These are phyloP conservation scores for Chaetodon auriga DNA, from an alignment of 2,113 vertebrate species.

Conservation along the genomic window DNA sequence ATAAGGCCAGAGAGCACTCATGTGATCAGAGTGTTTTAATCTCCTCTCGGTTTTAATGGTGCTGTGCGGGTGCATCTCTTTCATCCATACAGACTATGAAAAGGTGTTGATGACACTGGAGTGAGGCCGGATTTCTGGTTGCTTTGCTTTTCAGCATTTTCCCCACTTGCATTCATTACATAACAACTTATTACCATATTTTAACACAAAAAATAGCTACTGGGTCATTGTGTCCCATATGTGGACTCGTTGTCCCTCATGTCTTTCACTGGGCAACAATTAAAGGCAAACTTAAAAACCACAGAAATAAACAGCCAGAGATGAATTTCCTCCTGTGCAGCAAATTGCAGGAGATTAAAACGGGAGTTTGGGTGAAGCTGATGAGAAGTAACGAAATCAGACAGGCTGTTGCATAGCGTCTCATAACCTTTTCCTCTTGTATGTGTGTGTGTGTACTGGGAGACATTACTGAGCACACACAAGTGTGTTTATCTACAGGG, in stretches of 20 bases:
- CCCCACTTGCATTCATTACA: neutral
- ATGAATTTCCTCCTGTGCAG: neutral
- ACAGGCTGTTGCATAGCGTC: slow-evolving; percentile 8
- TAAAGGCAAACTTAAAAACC: neutral
- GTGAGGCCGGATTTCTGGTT: neutral
- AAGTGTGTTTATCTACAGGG: slow-evolving; percentile 69
- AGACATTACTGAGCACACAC: slow-evolving; percentile 46
- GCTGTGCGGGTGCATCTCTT: neutral
- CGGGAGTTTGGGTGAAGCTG: neutral
- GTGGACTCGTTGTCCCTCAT: neutral
- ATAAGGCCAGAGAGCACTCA: slow-evolving; percentile 24
- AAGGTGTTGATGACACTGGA: neutral
- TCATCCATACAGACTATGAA: neutral
- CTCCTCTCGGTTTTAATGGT: slow-evolving; percentile 8
- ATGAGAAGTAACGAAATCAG: slow-evolving; percentile 27
- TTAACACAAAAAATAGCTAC: neutral
- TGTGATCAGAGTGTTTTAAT: slow-evolving; percentile 33
- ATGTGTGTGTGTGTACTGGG: slow-evolving; percentile 16
- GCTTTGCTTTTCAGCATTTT: neutral
- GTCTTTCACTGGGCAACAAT: neutral
- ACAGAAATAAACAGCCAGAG: neutral
- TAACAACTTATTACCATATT: neutral
- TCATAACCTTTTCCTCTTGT: slow-evolving; percentile 39
- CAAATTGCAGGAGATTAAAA: slow-evolving; percentile 13
- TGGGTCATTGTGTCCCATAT: neutral